A percentile compares a stretch with the other conserved stretches of the same genome.
Conservation (phyloP, 2,797 vertebrate genomes). For the Odontamblyopus lacepedii region DNA sequence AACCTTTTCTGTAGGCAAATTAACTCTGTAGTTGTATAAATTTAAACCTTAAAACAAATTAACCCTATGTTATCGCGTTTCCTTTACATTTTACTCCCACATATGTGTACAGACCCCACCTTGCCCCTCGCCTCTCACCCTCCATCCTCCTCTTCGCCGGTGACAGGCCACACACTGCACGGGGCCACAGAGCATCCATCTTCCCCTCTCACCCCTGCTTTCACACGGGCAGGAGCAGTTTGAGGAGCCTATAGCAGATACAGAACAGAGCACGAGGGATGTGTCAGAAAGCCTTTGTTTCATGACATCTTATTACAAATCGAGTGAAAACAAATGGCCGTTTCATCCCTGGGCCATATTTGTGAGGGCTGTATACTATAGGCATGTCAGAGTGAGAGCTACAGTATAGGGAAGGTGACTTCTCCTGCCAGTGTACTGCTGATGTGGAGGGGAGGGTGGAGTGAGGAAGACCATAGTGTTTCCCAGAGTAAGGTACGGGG, state of each 20-base stretch:
- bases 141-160: slow-evolving; percentile 31
- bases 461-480: not conserved
- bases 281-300: slow-evolving; percentile 2
- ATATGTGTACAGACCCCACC: slow-evolving; percentile 38
- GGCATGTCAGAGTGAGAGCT: not conserved
- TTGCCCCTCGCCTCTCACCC: not conserved
- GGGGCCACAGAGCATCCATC: slow-evolving; percentile 55
- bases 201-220: slow-evolving; percentile 24
- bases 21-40: no score
- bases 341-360: slow-evolving; percentile 6
- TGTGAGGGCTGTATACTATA: not conserved
- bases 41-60: not conserved
- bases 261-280: not conserved
- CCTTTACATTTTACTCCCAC: not conserved
- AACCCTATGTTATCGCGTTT: not conserved
- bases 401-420: not conserved
- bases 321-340: slow-evolving; percentile 7
- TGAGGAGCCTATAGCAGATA: slow-evolving; percentile 3
- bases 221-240: not conserved
- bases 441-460: not conserved
- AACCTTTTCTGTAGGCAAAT: no score
- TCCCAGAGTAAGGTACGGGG: not conserved
- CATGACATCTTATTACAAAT: slow-evolving; percentile 8
- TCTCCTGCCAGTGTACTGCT: not conserved
- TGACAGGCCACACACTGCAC: slow-evolving; percentile 39